Evolutionary conservation across 2,797 vertebrate genomes (phyloP), one percentile per base, ranked within the genome.

Genomic region (Acanthornis magna): DNA sequence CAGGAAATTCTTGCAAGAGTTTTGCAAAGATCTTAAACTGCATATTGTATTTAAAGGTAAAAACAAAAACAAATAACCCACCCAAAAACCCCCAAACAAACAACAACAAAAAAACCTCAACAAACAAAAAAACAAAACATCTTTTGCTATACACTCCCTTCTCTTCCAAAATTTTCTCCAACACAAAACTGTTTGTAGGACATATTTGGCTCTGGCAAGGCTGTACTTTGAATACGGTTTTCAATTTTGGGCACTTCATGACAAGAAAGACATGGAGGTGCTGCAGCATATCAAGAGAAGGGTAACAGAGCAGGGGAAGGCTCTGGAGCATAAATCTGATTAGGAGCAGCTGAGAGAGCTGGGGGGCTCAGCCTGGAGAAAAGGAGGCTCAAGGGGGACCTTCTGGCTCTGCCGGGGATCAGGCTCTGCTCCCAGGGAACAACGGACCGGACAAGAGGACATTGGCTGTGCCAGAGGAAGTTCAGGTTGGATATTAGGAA

Each of bases 1-100:
- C 42, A 93, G 47, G 73, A 90, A 73, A 86, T 85, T 93, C n/a
- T 88, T 92, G 73, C 54, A 86, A 43, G 50, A 88, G 36, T 25
- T 86, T 78, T 89, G 26, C 27, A 85, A 85, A 88, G 78, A 88
- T 45, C 50, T 72, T 48, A 88, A 11, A 1, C 16, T 80, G 45
- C 27, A 61, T 12, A 96, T 96, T 84, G 42, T 15, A 72, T 38
- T 76, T 61, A 90, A 68, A 58, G 8, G 6, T 11, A 43, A 73
- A 62, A 78, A 60, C 5, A 82, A 19, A 45, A 45, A 45, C 43
- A 45, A 45, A 45, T 8, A 43, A 42, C 5, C 38, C 16, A 42
- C 42, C 42, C 16, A 9, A 45, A 45, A 43, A 42, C 11, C 38
- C 12, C 38, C 38, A 63, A 43, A 43, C 42, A 43, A 45, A 45